Percentiles rank a stretch among this genome's conserved stretches.
Evolutionary conservation across 1,140 invertebrate species (phyloP).

Genomic region (Akabosia matsudoensis): DNA sequence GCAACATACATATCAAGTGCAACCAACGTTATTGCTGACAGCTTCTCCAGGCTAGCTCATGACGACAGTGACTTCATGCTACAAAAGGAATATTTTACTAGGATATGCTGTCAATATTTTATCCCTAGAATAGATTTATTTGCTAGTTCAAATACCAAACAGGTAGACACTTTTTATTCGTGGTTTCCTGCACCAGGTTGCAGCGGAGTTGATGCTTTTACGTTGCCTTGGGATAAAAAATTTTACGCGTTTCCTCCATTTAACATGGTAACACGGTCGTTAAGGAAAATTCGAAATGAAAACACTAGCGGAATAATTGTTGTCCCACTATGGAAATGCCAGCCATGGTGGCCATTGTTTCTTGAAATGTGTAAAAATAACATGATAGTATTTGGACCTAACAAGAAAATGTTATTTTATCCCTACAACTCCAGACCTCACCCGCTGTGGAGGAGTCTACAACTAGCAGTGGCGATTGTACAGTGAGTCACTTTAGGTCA

Average conservation of each 20-base stretch:
- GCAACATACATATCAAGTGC: neutral
- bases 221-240: neutral
- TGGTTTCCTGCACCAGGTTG: neutral
- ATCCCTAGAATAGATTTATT: conserved; percentile 9
- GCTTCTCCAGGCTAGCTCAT: neutral
- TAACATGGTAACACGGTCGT: neutral
- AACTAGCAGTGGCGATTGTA: neutral
- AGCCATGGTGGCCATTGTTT: conserved; percentile 32
- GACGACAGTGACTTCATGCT: neutral
- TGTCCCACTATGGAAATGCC: conserved; percentile 3
- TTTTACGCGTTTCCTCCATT: conserved; percentile 33
- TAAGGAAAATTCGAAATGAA: conserved; percentile 11
- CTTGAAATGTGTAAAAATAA: neutral
- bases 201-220: neutral
- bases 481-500: neutral
- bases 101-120: neutral
- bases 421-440: neutral
- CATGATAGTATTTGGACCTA: neutral
- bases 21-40: neutral
- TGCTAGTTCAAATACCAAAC: neutral
- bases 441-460: neutral
- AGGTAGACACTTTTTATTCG: neutral
- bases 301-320: neutral
- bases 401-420: neutral
- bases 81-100: neutral